Evolutionary conservation across 2,888 invertebrate genomes (phyloP).

Genomic region (Apotomis capreana): DNA sequence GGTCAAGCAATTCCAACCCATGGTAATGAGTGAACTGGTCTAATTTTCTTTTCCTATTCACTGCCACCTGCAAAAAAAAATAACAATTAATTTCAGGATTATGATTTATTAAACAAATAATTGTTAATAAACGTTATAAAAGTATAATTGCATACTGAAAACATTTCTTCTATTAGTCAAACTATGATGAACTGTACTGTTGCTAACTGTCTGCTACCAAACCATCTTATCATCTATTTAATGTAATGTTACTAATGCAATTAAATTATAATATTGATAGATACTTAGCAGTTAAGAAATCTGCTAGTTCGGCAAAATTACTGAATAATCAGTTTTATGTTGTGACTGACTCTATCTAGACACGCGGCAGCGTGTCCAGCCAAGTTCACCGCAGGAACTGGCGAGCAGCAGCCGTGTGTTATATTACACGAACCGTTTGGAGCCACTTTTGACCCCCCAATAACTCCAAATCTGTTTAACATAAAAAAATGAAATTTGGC

Average conservation of each 20-base stretch:
- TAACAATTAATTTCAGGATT: neutral
- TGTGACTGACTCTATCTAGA: slow-evolving; percentile 6
- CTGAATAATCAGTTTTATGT: slow-evolving; percentile 15
- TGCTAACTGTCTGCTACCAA: neutral
- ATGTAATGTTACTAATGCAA: neutral
- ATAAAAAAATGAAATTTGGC: too few species aligned
- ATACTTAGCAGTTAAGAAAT: neutral
- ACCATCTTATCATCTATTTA: neutral
- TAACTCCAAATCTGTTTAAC: too few species aligned
- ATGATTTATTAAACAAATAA: neutral
- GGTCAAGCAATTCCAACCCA: slow-evolving; percentile 89
- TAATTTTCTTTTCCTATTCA: slow-evolving; percentile 94
- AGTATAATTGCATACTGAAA: too few species aligned
- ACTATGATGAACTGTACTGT: too few species aligned
- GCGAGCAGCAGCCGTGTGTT: too few species aligned
- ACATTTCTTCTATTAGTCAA: too few species aligned
- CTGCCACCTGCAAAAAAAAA: slow-evolving; percentile 82
- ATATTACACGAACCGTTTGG: too few species aligned
- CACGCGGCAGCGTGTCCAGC: too few species aligned
- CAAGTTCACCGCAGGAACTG: too few species aligned
- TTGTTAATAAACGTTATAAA: too few species aligned
- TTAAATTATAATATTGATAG: neutral
- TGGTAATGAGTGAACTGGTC: slow-evolving; percentile 92
- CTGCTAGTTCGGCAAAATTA: slow-evolving; percentile 4
- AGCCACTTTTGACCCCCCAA: too few species aligned